Conservation (phyloP, 2,888 invertebrate species). For the Dryobota labecula region DNA sequence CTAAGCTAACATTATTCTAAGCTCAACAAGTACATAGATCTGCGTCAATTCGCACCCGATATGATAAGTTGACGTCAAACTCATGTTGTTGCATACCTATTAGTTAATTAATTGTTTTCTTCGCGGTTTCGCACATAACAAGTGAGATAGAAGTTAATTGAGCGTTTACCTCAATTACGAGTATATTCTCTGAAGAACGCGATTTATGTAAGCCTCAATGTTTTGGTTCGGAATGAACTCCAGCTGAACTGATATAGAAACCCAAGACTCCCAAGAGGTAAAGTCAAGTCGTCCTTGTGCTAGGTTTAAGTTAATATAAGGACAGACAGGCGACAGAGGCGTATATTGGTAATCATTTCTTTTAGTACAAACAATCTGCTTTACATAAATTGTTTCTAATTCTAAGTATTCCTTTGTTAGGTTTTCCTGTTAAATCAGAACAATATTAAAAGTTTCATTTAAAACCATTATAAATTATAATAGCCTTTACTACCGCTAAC, state of each 20-base stretch:
- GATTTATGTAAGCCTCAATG: not conserved
- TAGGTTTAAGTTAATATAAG: too few relatives aligned
- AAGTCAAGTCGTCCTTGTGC: too few relatives aligned
- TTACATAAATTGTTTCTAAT: slow-evolving; percentile 6
- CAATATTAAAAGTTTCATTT: not conserved
- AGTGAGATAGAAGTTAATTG: slow-evolving; percentile 13
- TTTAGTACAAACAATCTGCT: not conserved
- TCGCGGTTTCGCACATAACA: slow-evolving; percentile 21
- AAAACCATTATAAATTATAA: not conserved
- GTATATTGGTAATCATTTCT: not conserved
- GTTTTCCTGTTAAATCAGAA: slow-evolving; percentile 33
- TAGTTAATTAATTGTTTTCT: slow-evolving; percentile 39
- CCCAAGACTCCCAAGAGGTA: not conserved
- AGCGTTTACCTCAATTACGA: slow-evolving; percentile 47
- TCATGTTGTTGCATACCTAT: not conserved
- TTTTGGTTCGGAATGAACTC: not conserved
- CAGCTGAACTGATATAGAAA: not conserved
- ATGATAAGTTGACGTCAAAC: slow-evolving; percentile 43
- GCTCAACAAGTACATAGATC: slow-evolving; percentile 15
- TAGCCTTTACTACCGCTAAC: not conserved
- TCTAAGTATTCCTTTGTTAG: slow-evolving; percentile 5
- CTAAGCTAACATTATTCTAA: not conserved
- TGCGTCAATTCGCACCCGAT: slow-evolving; percentile 37
- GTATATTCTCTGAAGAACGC: not conserved
- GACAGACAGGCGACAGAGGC: too few relatives aligned